Conservation (phyloP, 2,113 vertebrate species). For the Chloebia gouldiae region DNA sequence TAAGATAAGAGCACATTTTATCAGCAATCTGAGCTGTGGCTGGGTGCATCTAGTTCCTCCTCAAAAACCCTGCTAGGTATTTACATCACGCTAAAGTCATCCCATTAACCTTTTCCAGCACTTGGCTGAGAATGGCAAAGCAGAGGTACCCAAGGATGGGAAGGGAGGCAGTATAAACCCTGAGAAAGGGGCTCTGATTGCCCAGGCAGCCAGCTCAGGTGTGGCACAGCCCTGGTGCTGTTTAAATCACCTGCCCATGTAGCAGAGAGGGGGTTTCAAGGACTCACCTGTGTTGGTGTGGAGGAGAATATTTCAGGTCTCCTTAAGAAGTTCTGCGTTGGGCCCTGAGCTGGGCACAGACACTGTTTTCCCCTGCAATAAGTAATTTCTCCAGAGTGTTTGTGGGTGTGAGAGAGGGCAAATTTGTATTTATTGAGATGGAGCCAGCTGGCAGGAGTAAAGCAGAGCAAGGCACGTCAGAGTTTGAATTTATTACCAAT, state of each 20-base stretch:
- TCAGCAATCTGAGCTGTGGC: not conserved
- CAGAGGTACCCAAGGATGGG: not conserved
- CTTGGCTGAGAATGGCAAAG: not conserved
- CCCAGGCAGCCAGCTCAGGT: not conserved
- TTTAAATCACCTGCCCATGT: not conserved
- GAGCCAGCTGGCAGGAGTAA: not conserved
- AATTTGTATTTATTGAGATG: slow-evolving; percentile 25
- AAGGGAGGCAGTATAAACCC: not conserved
- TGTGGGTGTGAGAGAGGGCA: not conserved
- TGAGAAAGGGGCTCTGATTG: not conserved
- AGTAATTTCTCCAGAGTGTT: not conserved
- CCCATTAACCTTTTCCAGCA: not conserved
- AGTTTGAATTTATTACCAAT: slow-evolving; percentile 32
- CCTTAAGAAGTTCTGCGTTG: not conserved
- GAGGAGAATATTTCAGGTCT: not conserved
- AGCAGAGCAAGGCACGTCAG: not conserved
- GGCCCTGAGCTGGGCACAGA: not conserved
- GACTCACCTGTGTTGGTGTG: not conserved
- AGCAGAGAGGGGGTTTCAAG: not conserved
- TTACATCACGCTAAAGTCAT: not conserved
- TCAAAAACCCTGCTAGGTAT: not conserved
- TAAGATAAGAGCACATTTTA: slow-evolving; percentile 18
- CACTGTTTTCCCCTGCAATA: not conserved
- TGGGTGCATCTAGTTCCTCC: not conserved
- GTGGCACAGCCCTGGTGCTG: accelerated